Evolutionary conservation across 35 echinoderm and acorn worm species (phyloP), one percentile per base, ranked within the genome.

Genomic region (Strongylocentrotus purpuratus): DNA sequence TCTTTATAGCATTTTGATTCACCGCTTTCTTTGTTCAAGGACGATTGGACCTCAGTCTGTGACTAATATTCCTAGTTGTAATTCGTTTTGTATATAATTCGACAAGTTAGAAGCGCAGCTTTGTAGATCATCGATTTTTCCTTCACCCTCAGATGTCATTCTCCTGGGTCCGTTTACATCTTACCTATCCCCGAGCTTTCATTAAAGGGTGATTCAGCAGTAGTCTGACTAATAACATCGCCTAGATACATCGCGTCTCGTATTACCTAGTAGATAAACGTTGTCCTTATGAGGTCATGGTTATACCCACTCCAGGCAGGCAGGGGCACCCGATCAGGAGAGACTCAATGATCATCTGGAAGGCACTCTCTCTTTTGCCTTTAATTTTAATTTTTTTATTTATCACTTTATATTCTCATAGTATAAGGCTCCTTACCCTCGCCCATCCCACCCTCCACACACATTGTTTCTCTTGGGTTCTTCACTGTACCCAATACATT

Each of bases 201-300:
- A 78, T 78, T 78, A 78, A 78, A 78, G 18, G 65, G 65, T 78
- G 65, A 78, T 78, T 78, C 65, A 78, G 65, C 65, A 78, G 22
- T 78, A 28, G 65, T n/a, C 20, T 78, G 65, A 78, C 65, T 78
- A 78, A 78, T 78, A 78, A 78, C 65, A 78, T 78, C 65, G 22
- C 65, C 65, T n/a, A 78, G 22, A 0, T 78, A n/a, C 22, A 78
- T 78, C 65, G 20, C 22, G 65, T 28, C 18, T 78, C 20, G 22
- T n/a, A 78, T 78, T 78, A 78, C 65, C 5, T 8, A 78, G 65
- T 31, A 78, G 22, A 78, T 28, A 78, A 78, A 78, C 65, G 65
- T n/a, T 78, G 65, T 78, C 65, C 65, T 78, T n/a, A 78, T n/a
- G 65, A 70, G 18, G 61, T 70, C 61, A 70, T 70, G n/a, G 28